phyloP scores from a whole-genome alignment of 1,140 invertebrate species.

The Nasonia giraulti region DNA sequence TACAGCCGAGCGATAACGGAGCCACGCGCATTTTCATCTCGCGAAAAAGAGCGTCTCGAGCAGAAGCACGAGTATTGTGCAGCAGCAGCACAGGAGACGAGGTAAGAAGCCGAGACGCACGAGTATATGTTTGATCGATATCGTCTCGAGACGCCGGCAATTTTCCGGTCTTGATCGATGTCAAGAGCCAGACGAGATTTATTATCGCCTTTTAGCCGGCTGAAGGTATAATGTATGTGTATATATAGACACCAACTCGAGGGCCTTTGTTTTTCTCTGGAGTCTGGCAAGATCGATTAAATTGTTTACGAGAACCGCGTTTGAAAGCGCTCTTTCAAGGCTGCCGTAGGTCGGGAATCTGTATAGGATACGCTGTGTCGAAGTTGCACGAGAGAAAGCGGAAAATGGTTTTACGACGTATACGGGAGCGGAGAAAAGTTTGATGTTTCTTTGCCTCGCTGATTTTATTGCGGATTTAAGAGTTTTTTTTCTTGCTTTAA shows the following conservation, averaged over 20 bases:
- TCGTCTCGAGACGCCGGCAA: not conserved
- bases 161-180: not conserved
- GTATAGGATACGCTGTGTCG: not conserved
- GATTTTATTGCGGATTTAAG: not conserved
- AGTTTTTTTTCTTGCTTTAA: not conserved
- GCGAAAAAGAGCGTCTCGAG: not conserved
- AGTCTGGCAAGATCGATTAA: not conserved
- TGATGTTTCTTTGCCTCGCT: not conserved
- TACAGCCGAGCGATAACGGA: not conserved
- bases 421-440: not conserved
- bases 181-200: constrained; percentile 16
- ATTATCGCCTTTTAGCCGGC: not conserved
- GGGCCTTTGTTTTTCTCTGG: not conserved
- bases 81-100: not conserved
- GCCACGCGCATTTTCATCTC: not conserved
- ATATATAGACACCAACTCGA: not conserved
- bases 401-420: not conserved
- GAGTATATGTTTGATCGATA: constrained; percentile 12
- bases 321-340: not conserved
- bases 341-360: not conserved
- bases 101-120: not conserved
- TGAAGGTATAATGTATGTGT: no score
- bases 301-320: not conserved
- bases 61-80: not conserved
- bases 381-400: not conserved